A percentile compares a stretch with the other conserved stretches of the same genome.
Conservation (phyloP, 1,140 invertebrate genomes). For the Dreissena polymorpha region DNA sequence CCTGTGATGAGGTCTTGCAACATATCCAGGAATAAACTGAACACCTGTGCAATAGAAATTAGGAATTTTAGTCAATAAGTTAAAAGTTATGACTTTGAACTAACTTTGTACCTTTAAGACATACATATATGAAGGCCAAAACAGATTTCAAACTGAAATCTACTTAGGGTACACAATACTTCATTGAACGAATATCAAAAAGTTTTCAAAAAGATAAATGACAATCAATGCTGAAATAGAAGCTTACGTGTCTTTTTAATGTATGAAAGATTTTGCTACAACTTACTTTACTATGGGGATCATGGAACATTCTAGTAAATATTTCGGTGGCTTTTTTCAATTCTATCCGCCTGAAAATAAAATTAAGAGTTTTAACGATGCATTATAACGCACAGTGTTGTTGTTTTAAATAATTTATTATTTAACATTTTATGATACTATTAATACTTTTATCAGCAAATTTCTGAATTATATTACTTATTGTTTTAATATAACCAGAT, state of each 20-base stretch:
- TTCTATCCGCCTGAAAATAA: conserved; percentile 81
- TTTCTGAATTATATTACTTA: no score
- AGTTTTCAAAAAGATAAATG: no score
- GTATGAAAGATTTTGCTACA: not conserved
- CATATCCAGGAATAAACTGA: conserved; percentile 95
- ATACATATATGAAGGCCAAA: not conserved
- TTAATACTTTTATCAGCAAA: no score
- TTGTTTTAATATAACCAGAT: no score
- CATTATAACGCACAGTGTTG: no score
- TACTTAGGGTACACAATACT: not conserved
- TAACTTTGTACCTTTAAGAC: not conserved
- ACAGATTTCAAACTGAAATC: not conserved
- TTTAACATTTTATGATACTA: no score
- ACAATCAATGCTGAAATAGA: no score
- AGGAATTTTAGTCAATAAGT: not conserved
- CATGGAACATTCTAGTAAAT: conserved; percentile 97
- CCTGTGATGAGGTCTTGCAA: conserved; percentile 92
- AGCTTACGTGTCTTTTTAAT: no score
- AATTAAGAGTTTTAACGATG: not conserved
- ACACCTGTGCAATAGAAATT: conserved; percentile 83
- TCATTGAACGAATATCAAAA: no score
- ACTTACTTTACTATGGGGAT: conserved; percentile 94
- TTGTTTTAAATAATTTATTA: no score
- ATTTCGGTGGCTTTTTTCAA: conserved; percentile 92
- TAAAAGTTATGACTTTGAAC: not conserved